Percentiles rank a stretch among this genome's conserved stretches.
Evolutionary conservation across 2,113 vertebrate species (phyloP).

Genomic region (Oostethus manadensis): DNA sequence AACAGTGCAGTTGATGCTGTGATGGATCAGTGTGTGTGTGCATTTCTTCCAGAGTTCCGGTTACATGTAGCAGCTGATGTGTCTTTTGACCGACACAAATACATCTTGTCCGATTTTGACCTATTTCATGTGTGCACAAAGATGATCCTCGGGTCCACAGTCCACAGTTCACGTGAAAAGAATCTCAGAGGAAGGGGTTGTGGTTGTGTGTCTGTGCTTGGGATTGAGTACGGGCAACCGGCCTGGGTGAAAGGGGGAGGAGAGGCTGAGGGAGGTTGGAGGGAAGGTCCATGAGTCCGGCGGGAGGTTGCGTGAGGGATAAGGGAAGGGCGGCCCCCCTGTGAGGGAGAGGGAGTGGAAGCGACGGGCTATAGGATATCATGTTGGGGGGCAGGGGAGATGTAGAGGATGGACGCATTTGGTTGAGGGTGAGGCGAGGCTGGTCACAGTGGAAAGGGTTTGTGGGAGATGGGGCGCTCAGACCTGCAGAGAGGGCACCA

Average conservation of each 20-base stretch:
- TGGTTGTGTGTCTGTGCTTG: slow-evolving; percentile 65
- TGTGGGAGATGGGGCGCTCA: slow-evolving; percentile 81
- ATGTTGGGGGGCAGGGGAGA: slow-evolving; percentile 72
- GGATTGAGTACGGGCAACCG: slow-evolving; percentile 46
- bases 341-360: slow-evolving; percentile 82
- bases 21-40: slow-evolving; percentile 22
- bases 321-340: slow-evolving; percentile 74
- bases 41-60: slow-evolving; percentile 48
- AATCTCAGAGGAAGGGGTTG: slow-evolving; percentile 72
- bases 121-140: slow-evolving; percentile 35
- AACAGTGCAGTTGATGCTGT: slow-evolving; percentile 26
- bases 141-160: slow-evolving; percentile 25
- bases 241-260: slow-evolving; percentile 73
- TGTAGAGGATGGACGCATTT: slow-evolving; percentile 84
- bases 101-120: slow-evolving; percentile 29
- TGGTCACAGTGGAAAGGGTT: slow-evolving; percentile 89
- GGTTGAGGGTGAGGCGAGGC: slow-evolving; percentile 85
- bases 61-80: slow-evolving; percentile 49
- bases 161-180: neutral
- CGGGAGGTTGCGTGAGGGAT: slow-evolving; percentile 77
- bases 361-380: slow-evolving; percentile 82
- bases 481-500: slow-evolving; percentile 64
- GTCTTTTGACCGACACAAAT: slow-evolving; percentile 43
- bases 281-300: slow-evolving; percentile 69
- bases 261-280: slow-evolving; percentile 78